These are phyloP conservation scores for Spicauda simplicius DNA, from an alignment of 2,888 invertebrate genomes.

Conservation along the genomic window DNA sequence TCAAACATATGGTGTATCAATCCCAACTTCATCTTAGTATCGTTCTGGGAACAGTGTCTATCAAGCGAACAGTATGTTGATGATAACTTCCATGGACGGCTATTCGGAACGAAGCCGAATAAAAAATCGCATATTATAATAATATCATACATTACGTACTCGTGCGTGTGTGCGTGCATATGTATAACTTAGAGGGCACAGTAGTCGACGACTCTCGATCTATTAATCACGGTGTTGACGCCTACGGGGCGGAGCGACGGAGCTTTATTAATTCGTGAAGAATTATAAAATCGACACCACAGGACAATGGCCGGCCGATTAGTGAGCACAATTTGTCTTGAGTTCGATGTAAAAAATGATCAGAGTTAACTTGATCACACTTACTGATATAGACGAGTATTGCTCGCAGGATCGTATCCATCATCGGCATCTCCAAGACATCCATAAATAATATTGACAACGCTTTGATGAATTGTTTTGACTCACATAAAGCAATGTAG, in stretches of 20 bases:
- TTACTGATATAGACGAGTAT: slow-evolving; percentile 45
- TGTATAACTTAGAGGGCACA: slow-evolving; percentile 53
- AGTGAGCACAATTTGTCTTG: slow-evolving; percentile 52
- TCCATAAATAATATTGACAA: slow-evolving; percentile 49
- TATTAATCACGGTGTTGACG: slow-evolving; percentile 80
- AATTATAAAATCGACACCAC: slow-evolving; percentile 72
- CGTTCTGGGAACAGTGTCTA: too few species aligned
- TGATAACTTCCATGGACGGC: slow-evolving; percentile 53
- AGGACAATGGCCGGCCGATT: slow-evolving; percentile 58
- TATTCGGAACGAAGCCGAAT: slow-evolving; percentile 61
- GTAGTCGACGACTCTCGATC: slow-evolving; percentile 64
- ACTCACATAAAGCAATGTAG: slow-evolving; percentile 41
- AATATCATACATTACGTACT: background rate
- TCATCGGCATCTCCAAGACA: slow-evolving; percentile 45
- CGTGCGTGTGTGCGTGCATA: slow-evolving; percentile 20
- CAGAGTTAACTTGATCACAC: slow-evolving; percentile 44
- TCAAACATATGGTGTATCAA: too few species aligned
- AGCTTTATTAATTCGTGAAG: slow-evolving; percentile 75
- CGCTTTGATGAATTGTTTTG: slow-evolving; percentile 46
- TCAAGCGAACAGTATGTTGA: too few species aligned
- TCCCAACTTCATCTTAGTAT: too few species aligned
- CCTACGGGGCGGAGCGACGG: slow-evolving; percentile 76
- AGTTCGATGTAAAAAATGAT: slow-evolving; percentile 46
- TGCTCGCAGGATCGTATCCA: slow-evolving; percentile 41
- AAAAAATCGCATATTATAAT: slow-evolving; percentile 55